These are phyloP conservation scores for Podabrus alpinus DNA, from an alignment of 2,888 invertebrate genomes.

Conservation along the genomic window DNA sequence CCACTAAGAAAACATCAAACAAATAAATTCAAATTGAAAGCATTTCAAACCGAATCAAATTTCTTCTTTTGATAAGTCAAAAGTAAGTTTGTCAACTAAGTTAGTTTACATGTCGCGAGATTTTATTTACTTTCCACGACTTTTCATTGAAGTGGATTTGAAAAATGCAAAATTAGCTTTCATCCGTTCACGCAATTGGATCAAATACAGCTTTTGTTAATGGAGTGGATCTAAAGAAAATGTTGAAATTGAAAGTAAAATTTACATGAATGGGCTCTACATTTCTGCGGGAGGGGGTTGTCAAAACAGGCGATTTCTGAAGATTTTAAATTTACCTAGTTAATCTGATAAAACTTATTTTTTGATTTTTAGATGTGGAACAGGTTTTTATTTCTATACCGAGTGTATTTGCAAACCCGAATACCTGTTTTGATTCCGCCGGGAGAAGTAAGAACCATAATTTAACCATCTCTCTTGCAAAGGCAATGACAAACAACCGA, in stretches of 20 bases:
- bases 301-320: no score
- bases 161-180: not conserved
- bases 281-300: no score
- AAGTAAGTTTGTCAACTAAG: not conserved
- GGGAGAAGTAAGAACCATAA: no score
- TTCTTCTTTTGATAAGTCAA: not conserved
- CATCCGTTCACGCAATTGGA: not conserved
- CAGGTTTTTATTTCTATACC: no score
- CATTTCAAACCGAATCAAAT: not conserved
- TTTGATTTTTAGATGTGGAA: no score
- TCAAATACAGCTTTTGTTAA: not conserved
- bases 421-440: no score
- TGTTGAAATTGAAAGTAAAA: not conserved
- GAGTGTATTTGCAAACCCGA: no score
- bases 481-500: no score
- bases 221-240: not conserved
- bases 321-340: no score
- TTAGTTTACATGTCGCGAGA: not conserved
- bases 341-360: no score
- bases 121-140: not conserved
- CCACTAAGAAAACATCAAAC: not conserved
- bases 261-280: no score
- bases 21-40: not conserved
- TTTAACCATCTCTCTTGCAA: no score
- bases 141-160: not conserved